These are phyloP conservation scores for Mandrillus leucophaeus DNA, from an alignment of 2,113 vertebrate species.

Conservation along the genomic window DNA sequence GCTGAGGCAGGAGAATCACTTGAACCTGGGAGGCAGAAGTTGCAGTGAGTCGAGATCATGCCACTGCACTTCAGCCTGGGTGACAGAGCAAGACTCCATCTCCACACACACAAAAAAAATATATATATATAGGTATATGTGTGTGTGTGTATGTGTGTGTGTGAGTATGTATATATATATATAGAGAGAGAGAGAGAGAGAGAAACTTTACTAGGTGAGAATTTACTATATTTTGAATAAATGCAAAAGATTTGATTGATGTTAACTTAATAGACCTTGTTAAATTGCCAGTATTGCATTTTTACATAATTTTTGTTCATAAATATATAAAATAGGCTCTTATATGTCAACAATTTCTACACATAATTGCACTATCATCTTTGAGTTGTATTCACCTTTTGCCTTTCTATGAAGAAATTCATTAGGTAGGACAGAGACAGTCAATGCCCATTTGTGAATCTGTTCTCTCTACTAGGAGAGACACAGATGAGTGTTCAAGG, in stretches of 20 bases:
- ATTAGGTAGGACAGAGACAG: background rate
- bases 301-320: background rate
- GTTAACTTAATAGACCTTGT: background rate
- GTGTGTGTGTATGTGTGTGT: too few species aligned
- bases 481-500: background rate
- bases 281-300: background rate
- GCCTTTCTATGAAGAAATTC: background rate
- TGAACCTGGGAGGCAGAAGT: too few species aligned
- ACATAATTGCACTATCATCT: background rate
- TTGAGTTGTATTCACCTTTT: background rate
- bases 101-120: too few species aligned
- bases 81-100: too few species aligned
- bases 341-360: background rate
- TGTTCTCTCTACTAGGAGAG: background rate
- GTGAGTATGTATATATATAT: accelerated
- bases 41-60: too few species aligned
- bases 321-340: background rate
- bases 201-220: background rate
- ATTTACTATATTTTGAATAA: constrained; percentile 28
- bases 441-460: background rate
- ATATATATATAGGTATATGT: too few species aligned
- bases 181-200: too few species aligned
- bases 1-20: too few species aligned
- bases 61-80: too few species aligned
- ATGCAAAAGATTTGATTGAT: background rate